These are phyloP conservation scores for Hormiphora californensis DNA, from an alignment of 37 sponge, comb jelly and placozoan species.

Conservation along the genomic window DNA sequence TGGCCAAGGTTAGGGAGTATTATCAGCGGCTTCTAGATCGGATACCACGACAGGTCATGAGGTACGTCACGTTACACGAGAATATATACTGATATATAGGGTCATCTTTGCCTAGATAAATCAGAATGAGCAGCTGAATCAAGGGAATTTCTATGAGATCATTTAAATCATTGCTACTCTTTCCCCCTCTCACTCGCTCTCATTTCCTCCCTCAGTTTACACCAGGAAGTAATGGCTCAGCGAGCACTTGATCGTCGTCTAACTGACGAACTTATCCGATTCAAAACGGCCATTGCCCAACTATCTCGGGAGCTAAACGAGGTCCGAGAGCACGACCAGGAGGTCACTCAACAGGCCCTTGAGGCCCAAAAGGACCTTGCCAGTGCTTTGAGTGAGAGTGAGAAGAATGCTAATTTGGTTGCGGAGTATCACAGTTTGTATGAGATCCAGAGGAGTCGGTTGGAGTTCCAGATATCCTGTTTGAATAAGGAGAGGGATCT, in stretches of 20 bases:
- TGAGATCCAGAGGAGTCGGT: conserved; percentile 85
- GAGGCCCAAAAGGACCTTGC: conserved; percentile 70
- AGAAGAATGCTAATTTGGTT: conserved; percentile 82
- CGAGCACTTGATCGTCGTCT: conserved; percentile 82
- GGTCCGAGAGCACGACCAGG: conserved; percentile 69
- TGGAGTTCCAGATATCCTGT: conserved; percentile 66
- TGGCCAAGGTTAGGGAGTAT: conserved; percentile 72
- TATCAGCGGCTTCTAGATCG: conserved; percentile 75
- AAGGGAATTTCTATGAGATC: too few relatives aligned
- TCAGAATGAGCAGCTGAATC: too few relatives aligned
- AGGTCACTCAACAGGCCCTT: conserved; percentile 62
- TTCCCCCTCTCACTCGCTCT: too few relatives aligned
- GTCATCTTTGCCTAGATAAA: too few relatives aligned
- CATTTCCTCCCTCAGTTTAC: conserved; percentile 69
- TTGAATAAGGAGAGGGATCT: conserved; percentile 71
- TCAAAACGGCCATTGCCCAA: conserved; percentile 64
- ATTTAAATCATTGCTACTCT: too few relatives aligned
- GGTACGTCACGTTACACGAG: too few relatives aligned
- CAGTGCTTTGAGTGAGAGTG: conserved; percentile 70
- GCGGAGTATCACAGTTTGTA: conserved; percentile 91
- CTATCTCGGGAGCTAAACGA: conserved; percentile 69
- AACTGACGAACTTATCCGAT: conserved; percentile 69
- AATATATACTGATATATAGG: too few relatives aligned
- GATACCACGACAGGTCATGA: conserved; percentile 81
- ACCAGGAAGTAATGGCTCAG: conserved; percentile 92